These are phyloP conservation scores for Lordiphosa andalusiaca DNA, from an alignment of 2,888 invertebrate species.

Conservation along the genomic window DNA sequence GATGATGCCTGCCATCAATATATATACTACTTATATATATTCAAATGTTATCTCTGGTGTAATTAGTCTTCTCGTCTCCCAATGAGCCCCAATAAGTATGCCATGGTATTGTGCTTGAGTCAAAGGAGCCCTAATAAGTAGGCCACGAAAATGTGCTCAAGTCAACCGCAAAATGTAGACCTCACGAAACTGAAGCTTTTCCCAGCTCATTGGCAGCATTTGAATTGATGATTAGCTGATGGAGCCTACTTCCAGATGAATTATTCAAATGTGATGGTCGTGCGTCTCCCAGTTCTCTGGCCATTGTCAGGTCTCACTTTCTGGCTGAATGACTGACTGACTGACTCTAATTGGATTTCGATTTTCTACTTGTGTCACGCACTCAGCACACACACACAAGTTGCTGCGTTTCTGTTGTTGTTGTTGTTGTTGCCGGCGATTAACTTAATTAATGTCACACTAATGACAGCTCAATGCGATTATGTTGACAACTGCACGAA, in stretches of 20 bases:
- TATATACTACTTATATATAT: too few species aligned
- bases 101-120: too few species aligned
- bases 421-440: constrained; percentile 47
- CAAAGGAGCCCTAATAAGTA: too few species aligned
- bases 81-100: too few species aligned
- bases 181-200: constrained; percentile 10
- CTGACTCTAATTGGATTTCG: constrained; percentile 68
- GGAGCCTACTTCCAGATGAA: constrained; percentile 21
- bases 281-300: constrained; percentile 5
- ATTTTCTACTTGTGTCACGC: constrained; percentile 62
- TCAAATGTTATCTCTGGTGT: too few species aligned
- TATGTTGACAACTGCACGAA: constrained; percentile 61
- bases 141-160: constrained; percentile 4
- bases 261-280: constrained; percentile 27
- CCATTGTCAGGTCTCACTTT: constrained; percentile 3
- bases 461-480: constrained; percentile 75
- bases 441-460: constrained; percentile 76
- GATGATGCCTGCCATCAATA: too few species aligned
- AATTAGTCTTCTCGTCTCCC: too few species aligned
- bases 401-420: constrained; percentile 6
- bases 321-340: constrained; percentile 4
- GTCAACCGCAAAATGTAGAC: not conserved
- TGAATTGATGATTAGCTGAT: constrained; percentile 62
- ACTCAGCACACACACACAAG: constrained; percentile 16
- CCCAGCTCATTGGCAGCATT: constrained; percentile 43